Conservation (phyloP, 2,888 invertebrate species). For the Agonopterix heracliana region DNA sequence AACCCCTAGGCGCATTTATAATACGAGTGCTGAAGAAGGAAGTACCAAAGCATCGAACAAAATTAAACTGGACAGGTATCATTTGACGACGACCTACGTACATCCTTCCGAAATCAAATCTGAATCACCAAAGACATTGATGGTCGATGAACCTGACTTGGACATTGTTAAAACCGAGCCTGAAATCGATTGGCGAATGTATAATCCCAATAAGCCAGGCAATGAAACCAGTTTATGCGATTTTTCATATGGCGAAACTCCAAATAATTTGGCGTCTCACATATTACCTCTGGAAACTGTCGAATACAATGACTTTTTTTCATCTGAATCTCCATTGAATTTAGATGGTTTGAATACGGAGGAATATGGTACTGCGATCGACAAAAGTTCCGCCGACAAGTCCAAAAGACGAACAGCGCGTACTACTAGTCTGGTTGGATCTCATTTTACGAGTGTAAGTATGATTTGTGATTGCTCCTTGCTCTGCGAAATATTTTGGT, state of each 20-base stretch:
- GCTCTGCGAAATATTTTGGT: constrained; percentile 8
- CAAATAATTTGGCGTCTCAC: constrained; percentile 34
- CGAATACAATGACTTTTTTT: constrained; percentile 47
- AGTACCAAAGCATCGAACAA: constrained; percentile 19
- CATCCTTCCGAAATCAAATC: constrained; percentile 30
- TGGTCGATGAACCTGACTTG: constrained; percentile 39
- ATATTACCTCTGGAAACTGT: constrained; percentile 39
- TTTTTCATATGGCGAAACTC: constrained; percentile 52
- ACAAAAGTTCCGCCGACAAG: constrained; percentile 27
- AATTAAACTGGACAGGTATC: constrained; percentile 31
- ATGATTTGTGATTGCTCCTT: neutral
- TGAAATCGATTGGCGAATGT: constrained; percentile 46
- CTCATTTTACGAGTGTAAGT: constrained; percentile 29
- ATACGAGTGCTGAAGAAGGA: constrained; percentile 31
- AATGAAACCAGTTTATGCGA: constrained; percentile 48
- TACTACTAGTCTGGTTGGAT: constrained; percentile 34
- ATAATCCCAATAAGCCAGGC: constrained; percentile 27
- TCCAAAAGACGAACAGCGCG: constrained; percentile 31
- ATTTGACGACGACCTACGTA: constrained; percentile 30
- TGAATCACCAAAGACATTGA: constrained; percentile 27
- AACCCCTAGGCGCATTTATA: constrained; percentile 40
- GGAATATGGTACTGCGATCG: constrained; percentile 21
- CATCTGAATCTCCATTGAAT: constrained; percentile 31
- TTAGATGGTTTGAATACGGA: constrained; percentile 34
- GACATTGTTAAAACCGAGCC: constrained; percentile 47